Percentiles rank a stretch among this genome's conserved stretches.
Conservation (phyloP, 2,797 vertebrate genomes). For the Darevskia nairensis region DNA sequence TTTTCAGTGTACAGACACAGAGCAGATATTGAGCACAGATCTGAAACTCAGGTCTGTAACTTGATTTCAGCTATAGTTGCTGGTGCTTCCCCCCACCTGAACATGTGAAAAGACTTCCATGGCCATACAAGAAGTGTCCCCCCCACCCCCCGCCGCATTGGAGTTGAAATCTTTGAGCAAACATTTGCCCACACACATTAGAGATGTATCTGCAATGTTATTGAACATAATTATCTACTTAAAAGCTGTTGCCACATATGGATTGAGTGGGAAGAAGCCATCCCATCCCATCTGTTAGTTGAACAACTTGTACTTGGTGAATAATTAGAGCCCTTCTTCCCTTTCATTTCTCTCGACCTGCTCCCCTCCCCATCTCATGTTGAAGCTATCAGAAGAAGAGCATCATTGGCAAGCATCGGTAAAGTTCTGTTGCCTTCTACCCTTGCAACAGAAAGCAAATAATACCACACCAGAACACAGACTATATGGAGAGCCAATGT, state of each 20-base stretch:
- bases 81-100: not conserved
- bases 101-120: not conserved
- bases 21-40: no score
- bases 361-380: not conserved
- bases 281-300: constrained; percentile 37
- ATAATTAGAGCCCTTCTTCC: constrained; percentile 13
- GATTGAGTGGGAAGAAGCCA: constrained; percentile 38
- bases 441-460: not conserved
- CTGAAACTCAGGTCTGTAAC: not conserved
- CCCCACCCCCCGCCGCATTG: not conserved
- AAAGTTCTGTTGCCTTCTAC: not conserved
- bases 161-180: constrained; percentile 20
- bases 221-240: constrained; percentile 24
- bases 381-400: constrained; percentile 10
- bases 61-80: not conserved
- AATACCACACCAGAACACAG: not conserved
- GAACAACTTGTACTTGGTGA: constrained; percentile 33
- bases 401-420: not conserved
- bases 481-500: not conserved
- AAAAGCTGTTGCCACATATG: constrained; percentile 39
- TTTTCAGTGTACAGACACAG: not conserved
- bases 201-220: not conserved
- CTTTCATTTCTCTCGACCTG: not conserved
- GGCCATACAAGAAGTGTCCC: not conserved
- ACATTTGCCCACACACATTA: not conserved